phyloP scores from a whole-genome alignment of 2,797 vertebrate species.

The Rhynchonycteris naso region DNA sequence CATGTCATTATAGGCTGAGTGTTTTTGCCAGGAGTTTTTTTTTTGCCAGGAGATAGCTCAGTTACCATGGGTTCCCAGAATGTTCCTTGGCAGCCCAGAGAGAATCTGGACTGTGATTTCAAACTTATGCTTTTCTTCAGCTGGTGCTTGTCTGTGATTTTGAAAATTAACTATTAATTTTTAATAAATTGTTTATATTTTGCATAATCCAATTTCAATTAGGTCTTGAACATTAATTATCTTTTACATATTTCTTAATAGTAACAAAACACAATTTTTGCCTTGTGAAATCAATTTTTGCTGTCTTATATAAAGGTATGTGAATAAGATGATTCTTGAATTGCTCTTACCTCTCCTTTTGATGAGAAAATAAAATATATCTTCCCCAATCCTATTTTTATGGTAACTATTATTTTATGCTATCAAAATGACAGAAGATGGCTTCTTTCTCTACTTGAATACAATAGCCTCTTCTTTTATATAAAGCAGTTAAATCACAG shows the following conservation, averaged over 20 bases:
- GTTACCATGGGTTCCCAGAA: conserved; percentile 11
- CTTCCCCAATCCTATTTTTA: conserved; percentile 57
- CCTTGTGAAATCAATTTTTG: conserved; percentile 36
- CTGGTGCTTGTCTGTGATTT: neutral
- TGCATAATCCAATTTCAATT: neutral
- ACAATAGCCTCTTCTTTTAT: conserved; percentile 45
- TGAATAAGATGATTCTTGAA: conserved; percentile 47
- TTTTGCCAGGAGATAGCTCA: neutral
- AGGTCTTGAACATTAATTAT: neutral
- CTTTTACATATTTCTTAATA: conserved; percentile 43
- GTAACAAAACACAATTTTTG: conserved; percentile 25
- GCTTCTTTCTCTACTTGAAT: neutral
- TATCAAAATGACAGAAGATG: conserved; percentile 57
- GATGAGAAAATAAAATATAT: conserved; percentile 53
- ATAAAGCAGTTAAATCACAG: conserved; percentile 22
- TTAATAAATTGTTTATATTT: neutral
- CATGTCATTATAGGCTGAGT: neutral
- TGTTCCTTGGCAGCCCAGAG: conserved; percentile 49
- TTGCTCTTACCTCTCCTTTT: conserved; percentile 14
- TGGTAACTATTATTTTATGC: conserved; percentile 24
- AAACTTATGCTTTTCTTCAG: neutral
- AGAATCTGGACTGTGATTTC: conserved; percentile 1
- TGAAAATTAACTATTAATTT: conserved; percentile 45
- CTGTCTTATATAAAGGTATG: conserved; percentile 30
- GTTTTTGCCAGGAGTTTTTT: conserved; percentile 13